Evolutionary conservation across 2,888 invertebrate species (phyloP).

Genomic region (Aphelenchoides bicaudatus): DNA sequence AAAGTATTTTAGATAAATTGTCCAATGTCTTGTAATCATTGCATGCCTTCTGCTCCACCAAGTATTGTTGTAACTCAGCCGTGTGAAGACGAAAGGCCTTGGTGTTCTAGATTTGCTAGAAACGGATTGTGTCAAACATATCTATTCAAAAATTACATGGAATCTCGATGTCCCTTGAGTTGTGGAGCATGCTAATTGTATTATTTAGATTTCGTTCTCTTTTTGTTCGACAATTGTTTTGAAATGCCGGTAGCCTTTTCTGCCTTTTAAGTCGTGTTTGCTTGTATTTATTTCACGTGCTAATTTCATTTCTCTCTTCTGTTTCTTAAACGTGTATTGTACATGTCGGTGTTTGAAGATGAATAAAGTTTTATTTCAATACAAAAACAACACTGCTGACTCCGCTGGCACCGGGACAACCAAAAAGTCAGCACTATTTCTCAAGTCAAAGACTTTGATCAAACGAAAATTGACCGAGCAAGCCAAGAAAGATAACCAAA

Average conservation of each 20-base stretch:
- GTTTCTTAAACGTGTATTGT: too few species aligned
- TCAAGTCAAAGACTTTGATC: too few species aligned
- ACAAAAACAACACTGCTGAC: too few species aligned
- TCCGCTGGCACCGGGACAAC: too few species aligned
- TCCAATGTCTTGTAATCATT: slow-evolving; percentile 48
- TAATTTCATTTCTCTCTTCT: slow-evolving; percentile 17
- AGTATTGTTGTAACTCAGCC: slow-evolving; percentile 4
- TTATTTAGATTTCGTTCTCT: neutral
- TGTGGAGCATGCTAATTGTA: slow-evolving; percentile 39
- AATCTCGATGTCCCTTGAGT: slow-evolving; percentile 47
- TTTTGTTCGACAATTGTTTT: neutral
- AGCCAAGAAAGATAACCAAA: too few species aligned
- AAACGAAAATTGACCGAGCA: too few species aligned
- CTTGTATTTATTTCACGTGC: slow-evolving; percentile 12
- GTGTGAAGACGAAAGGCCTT: slow-evolving; percentile 41
- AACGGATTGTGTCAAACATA: slow-evolving; percentile 53
- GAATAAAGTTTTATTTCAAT: too few species aligned
- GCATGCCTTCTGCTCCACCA: slow-evolving; percentile 27
- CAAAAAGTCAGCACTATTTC: too few species aligned
- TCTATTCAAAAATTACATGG: slow-evolving; percentile 55
- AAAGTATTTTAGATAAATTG: slow-evolving; percentile 53
- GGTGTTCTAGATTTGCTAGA: slow-evolving; percentile 56
- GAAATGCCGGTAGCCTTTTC: slow-evolving; percentile 10
- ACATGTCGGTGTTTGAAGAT: too few species aligned
- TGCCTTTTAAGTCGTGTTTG: slow-evolving; percentile 16